Conservation (phyloP, 1,140 invertebrate genomes). For the Drosophila subobscura region DNA sequence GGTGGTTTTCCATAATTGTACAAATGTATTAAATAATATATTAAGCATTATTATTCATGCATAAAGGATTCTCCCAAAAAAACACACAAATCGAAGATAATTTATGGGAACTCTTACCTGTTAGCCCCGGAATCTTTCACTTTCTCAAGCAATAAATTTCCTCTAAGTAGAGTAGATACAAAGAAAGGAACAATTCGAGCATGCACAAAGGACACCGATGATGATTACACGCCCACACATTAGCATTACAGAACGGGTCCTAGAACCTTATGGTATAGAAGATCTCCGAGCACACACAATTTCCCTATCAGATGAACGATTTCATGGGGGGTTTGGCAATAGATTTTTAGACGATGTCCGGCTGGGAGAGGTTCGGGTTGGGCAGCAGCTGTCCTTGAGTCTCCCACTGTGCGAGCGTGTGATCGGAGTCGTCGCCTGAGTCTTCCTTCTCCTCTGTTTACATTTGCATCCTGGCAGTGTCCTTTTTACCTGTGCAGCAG, state of each 20-base stretch:
- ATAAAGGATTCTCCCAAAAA: not conserved
- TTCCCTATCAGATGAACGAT: conserved; percentile 63
- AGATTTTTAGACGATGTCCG: conserved; percentile 68
- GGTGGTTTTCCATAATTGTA: no score
- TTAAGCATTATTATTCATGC: no score
- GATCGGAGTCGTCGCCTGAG: conserved; percentile 45
- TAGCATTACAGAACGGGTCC: conserved; percentile 26
- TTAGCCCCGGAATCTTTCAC: conserved; percentile 45
- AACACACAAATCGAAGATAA: conserved; percentile 4
- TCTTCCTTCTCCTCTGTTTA: conserved; percentile 44
- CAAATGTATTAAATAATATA: no score
- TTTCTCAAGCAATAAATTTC: conserved; percentile 52
- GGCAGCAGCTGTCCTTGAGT: conserved; percentile 47
- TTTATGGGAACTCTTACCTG: conserved; percentile 20
- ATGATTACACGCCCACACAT: conserved; percentile 75
- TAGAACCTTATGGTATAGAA: conserved; percentile 24
- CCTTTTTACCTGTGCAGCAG: conserved; percentile 53
- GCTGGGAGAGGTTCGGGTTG: conserved; percentile 40
- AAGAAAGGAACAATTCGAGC: conserved; percentile 17
- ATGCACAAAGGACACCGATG: conserved; percentile 35
- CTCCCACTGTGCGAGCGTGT: conserved; percentile 72
- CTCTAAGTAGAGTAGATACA: conserved; percentile 13
- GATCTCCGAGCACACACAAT: conserved; percentile 30
- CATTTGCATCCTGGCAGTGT: conserved; percentile 67
- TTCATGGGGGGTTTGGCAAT: conserved; percentile 69